Evolutionary conservation across 2,113 vertebrate genomes (phyloP), one percentile per base, ranked within the genome.

Genomic region (Osmerus mordax): DNA sequence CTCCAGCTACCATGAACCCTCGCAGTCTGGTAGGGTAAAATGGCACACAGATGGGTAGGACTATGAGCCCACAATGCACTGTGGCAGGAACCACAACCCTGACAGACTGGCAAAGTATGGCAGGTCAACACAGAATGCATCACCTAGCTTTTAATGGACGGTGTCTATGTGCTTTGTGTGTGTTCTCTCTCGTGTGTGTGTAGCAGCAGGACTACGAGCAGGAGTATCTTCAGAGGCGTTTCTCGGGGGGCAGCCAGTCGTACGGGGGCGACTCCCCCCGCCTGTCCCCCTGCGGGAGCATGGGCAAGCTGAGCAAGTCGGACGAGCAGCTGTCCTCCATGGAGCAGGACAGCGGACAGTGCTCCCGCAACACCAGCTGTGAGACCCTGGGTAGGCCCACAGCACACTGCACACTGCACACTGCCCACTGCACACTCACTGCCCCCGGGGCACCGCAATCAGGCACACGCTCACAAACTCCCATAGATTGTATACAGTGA

Each of bases 301-400:
- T 98, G 2, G 96, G 96, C 71, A 99, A 99, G 67, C 95, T 99
- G 61, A 99, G 97, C 93, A 96, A 95, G 83, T 99, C 97, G 0
- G 97, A 98, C 0, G 97, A 99, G 86, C 96, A 98, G 85, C 95
- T 99, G 69, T 97, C 96, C 0, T 97, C 96, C 0, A 91, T 97
- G 92, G 96, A 99, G 89, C 93, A 95, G 11, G 97, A 99, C 93
- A 99, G 97, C 0, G 97, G 96, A 1, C 97, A 98, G 89, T 97
- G 97, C 90, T 99, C 97, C 41, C 94, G 95, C 72, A 99, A 99
- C 90, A 99, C 97, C 87, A 99, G 97, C 94, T 99, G 97, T 89
- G 97, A 99, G 89, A 99, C 97, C 0, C 91, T 99, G 7, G 97
- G 97, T 98, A 88, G 91, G 91, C 68, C 51, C 0, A 4, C 29